Conservation (phyloP, 2,797 vertebrate species). For the Streptopelia turtur region DNA sequence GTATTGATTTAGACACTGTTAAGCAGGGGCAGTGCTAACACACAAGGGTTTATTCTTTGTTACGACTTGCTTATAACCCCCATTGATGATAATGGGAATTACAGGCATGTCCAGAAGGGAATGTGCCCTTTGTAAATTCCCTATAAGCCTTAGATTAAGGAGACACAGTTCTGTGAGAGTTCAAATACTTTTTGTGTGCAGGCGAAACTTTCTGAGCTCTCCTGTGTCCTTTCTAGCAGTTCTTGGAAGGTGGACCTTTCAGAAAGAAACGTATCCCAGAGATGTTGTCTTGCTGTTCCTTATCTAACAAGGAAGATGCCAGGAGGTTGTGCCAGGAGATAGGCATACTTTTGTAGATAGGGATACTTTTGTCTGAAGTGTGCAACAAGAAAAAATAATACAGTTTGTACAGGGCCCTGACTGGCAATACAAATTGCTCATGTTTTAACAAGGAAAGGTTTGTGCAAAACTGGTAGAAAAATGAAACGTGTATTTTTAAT, state of each 20-base stretch:
- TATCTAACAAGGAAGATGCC: neutral
- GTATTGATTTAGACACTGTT: slow-evolving; percentile 63
- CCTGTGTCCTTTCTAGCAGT: neutral
- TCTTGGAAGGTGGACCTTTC: slow-evolving; percentile 2
- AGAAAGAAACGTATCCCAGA: neutral
- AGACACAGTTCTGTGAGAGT: neutral
- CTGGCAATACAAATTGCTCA: neutral
- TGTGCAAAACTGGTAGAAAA: neutral
- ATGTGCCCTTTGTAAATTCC: slow-evolving; percentile 57
- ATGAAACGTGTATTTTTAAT: neutral
- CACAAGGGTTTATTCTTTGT: slow-evolving; percentile 56
- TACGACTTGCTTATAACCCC: slow-evolving; percentile 2
- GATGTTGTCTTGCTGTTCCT: neutral
- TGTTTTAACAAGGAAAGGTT: neutral
- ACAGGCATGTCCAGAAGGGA: slow-evolving; percentile 59
- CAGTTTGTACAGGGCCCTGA: neutral
- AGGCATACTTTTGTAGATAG: neutral
- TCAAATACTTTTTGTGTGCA: slow-evolving; percentile 17
- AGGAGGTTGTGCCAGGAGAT: neutral
- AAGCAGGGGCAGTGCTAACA: slow-evolving; percentile 37
- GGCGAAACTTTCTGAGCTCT: neutral
- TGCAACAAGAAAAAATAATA: neutral
- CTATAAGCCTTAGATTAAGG: slow-evolving; percentile 46
- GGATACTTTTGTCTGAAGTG: neutral
- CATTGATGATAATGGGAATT: slow-evolving; percentile 66